Percentiles rank a stretch among this genome's conserved stretches.
Evolutionary conservation across 2,888 invertebrate genomes (phyloP).

Genomic region (Troides aeacus): DNA sequence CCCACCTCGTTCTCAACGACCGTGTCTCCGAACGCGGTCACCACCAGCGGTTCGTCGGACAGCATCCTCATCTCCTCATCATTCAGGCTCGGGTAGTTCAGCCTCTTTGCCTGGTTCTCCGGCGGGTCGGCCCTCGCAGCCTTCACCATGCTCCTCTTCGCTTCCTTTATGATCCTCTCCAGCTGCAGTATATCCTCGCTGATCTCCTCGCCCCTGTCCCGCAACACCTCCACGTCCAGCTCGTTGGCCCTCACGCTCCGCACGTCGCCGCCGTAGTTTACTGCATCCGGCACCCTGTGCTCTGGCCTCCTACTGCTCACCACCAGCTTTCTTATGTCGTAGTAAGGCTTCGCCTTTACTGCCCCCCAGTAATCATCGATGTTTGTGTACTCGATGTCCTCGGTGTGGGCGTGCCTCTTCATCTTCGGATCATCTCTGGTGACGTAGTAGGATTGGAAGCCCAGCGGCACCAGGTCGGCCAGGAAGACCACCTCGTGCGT

Average conservation of each 20-base stretch:
- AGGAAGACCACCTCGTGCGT: constrained; percentile 86
- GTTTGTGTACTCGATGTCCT: constrained; percentile 33
- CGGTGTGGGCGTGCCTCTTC: constrained; percentile 35
- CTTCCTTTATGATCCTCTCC: constrained; percentile 40
- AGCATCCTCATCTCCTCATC: constrained; percentile 63
- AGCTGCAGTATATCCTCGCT: constrained; percentile 38
- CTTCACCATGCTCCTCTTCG: constrained; percentile 32
- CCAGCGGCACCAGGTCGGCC: constrained; percentile 83
- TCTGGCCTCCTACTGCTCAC: constrained; percentile 6
- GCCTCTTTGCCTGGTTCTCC: constrained; percentile 29
- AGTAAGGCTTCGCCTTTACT: constrained; percentile 36
- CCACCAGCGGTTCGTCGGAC: constrained; percentile 53
- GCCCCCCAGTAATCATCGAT: constrained; percentile 45
- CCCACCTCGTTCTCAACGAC: constrained; percentile 70
- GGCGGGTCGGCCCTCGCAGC: constrained; percentile 5
- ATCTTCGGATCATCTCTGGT: constrained; percentile 37
- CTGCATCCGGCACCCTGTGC: constrained; percentile 20
- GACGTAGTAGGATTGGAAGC: constrained; percentile 83
- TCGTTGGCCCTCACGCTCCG: constrained; percentile 15
- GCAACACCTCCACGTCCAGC: constrained; percentile 40
- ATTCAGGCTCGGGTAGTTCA: constrained; percentile 44
- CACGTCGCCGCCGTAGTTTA: neutral
- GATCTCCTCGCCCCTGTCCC: constrained; percentile 31
- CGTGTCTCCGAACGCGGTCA: constrained; percentile 47
- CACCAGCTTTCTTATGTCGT: constrained; percentile 44